Percentiles rank a stretch among this genome's conserved stretches.
Evolutionary conservation across 2,797 vertebrate genomes (phyloP).

Genomic region (Chrosomus eos): DNA sequence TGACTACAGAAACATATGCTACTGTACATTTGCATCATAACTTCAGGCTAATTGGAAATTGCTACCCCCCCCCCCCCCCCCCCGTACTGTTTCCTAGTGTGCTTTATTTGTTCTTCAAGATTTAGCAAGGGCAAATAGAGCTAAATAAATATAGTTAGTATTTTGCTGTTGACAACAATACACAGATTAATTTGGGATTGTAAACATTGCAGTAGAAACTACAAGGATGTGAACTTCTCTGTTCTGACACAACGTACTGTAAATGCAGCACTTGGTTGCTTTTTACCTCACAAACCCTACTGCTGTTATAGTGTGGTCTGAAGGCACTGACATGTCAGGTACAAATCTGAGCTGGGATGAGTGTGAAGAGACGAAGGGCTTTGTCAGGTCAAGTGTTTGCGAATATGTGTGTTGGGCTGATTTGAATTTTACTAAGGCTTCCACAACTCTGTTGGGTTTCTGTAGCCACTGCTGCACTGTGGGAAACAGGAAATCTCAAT

Average conservation of each 20-base stretch:
- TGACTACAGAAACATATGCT: neutral
- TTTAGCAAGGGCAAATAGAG: neutral
- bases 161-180: neutral
- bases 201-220: neutral
- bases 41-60: neutral
- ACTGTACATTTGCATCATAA: neutral
- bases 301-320: neutral
- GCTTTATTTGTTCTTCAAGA: neutral
- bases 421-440: neutral
- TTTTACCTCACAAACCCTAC: neutral
- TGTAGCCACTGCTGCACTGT: conserved; percentile 57
- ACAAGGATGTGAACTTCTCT: neutral
- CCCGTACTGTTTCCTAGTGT: neutral
- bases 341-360: neutral
- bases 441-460: neutral
- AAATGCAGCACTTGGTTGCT: neutral
- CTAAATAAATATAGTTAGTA: neutral
- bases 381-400: neutral
- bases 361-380: neutral
- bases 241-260: neutral
- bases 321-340: neutral
- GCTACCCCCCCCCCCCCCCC: no score
- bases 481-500: conserved; percentile 71
- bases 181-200: neutral
- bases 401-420: neutral